Percentiles rank a stretch among this genome's conserved stretches.
phyloP scores from a whole-genome alignment of 2,888 invertebrate genomes.

The Patella caerulea region DNA sequence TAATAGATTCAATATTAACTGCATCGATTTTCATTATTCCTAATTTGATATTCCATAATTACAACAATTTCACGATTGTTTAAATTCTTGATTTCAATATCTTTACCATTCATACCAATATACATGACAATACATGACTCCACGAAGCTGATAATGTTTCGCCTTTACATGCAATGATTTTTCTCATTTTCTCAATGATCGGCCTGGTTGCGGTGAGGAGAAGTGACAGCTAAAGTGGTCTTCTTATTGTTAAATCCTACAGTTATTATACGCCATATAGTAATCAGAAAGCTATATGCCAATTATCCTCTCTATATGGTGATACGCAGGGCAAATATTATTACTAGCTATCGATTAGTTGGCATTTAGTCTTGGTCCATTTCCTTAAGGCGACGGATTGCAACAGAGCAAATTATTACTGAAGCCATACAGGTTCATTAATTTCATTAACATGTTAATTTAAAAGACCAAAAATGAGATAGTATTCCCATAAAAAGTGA shows the following conservation, averaged over 20 bases:
- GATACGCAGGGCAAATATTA: conserved; percentile 29
- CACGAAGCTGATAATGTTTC: not conserved
- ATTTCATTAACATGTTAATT: too few species aligned
- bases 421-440: too few species aligned
- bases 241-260: not conserved
- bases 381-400: conserved; percentile 4
- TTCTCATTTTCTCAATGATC: not conserved
- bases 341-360: conserved; percentile 25
- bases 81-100: conserved; percentile 4
- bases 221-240: conserved; percentile 3
- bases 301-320: conserved; percentile 19
- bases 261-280: conserved; percentile 7
- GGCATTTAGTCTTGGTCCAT: not conserved
- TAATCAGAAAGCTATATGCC: conserved; percentile 13
- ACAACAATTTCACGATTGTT: not conserved
- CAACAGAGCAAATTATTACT: too few species aligned
- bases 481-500: too few species aligned
- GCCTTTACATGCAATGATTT: conserved; percentile 7
- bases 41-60: too few species aligned
- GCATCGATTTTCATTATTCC: too few species aligned
- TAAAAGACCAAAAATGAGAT: too few species aligned
- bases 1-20: too few species aligned
- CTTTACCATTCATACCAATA: not conserved
- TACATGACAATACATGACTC: conserved; percentile 1
- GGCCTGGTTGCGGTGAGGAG: not conserved